A percentile compares a stretch with the other conserved stretches of the same genome.
These are phyloP conservation scores for Caenorhabditis tropicalis DNA, from an alignment of 1,140 invertebrate genomes.

Conservation along the genomic window DNA sequence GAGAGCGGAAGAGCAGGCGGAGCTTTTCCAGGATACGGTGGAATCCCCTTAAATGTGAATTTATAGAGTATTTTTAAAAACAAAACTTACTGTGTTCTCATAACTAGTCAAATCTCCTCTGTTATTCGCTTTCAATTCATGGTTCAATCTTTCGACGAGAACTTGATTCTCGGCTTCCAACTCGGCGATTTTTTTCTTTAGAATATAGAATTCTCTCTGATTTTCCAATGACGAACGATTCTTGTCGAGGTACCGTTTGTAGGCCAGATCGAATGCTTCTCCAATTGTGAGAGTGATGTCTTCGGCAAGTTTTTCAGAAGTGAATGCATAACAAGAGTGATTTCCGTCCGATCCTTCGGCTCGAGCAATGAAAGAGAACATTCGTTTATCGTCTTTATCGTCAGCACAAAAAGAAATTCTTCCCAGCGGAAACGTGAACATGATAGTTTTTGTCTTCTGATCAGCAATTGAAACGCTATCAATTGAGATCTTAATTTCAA, in stretches of 20 bases:
- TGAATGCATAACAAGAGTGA: conserved; percentile 65
- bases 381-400: conserved; percentile 67
- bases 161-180: conserved; percentile 61
- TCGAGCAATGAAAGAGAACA: conserved; percentile 69
- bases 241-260: conserved; percentile 65
- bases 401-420: conserved; percentile 69
- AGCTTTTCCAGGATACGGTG: neutral
- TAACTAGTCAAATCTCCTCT: neutral
- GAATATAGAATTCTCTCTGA: conserved; percentile 59
- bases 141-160: conserved; percentile 49
- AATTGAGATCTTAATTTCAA: conserved; percentile 65
- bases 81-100: neutral
- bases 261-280: conserved; percentile 67
- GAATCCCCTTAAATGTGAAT: neutral
- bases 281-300: conserved; percentile 68
- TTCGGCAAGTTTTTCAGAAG: conserved; percentile 69
- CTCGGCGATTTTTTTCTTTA: conserved; percentile 64
- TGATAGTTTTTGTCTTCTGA: conserved; percentile 59
- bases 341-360: conserved; percentile 51
- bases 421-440: conserved; percentile 60
- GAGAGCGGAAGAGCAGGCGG: conserved; percentile 58
- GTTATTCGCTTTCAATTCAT: neutral
- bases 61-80: neutral
- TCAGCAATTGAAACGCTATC: conserved; percentile 62
- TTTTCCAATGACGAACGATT: conserved; percentile 55